phyloP scores from a whole-genome alignment of 2,888 invertebrate species.

The Caenorhabditis drosophilae region DNA sequence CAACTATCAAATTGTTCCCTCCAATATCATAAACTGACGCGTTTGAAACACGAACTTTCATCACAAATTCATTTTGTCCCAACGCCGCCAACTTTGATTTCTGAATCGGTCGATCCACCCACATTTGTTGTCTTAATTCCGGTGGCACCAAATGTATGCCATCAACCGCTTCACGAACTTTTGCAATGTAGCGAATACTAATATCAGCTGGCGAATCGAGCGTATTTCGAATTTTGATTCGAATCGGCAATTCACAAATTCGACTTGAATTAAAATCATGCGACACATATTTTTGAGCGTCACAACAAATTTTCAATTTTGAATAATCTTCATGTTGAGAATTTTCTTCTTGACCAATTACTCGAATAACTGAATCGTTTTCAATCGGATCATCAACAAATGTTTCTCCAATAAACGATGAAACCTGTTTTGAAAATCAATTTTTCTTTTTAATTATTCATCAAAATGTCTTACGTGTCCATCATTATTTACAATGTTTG shows the following conservation, averaged over 20 bases:
- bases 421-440: conserved; percentile 14
- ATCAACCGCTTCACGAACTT: conserved; percentile 21
- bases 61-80: neutral
- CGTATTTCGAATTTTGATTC: conserved; percentile 12
- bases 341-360: neutral
- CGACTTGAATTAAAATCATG: conserved; percentile 18
- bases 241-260: conserved; percentile 24
- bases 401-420: conserved; percentile 41
- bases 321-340: neutral
- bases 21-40: conserved; percentile 37
- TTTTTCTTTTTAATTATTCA: neutral
- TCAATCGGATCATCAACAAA: conserved; percentile 43
- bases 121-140: conserved; percentile 44
- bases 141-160: conserved; percentile 28
- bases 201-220: conserved; percentile 7
- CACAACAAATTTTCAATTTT: conserved; percentile 10
- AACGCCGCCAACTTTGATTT: neutral
- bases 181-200: conserved; percentile 13
- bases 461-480: conserved; percentile 38
- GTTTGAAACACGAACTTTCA: conserved; percentile 18
- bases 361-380: neutral
- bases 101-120: conserved; percentile 28
- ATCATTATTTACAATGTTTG: conserved; percentile 51
- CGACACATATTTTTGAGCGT: conserved; percentile 2
- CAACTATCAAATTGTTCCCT: conserved; percentile 20